phyloP scores from a whole-genome alignment of 2,888 invertebrate species.

The Tribolium freemani region DNA sequence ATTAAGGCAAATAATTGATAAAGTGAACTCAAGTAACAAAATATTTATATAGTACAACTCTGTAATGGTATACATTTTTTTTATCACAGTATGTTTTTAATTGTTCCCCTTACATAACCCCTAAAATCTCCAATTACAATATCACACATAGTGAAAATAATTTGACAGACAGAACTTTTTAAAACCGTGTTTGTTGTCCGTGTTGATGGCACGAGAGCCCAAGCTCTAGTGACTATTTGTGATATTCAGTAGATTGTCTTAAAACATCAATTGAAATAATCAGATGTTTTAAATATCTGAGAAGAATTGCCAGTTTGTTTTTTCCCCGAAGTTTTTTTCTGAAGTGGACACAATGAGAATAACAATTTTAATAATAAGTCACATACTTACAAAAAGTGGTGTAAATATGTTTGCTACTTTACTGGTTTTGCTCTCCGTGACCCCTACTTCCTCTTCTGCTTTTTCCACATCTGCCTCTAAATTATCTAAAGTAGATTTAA shows the following conservation, averaged over 20 bases:
- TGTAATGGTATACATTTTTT: not conserved
- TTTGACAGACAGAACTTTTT: too few relatives aligned
- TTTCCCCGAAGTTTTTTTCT: constrained; percentile 54
- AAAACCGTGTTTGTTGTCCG: too few relatives aligned
- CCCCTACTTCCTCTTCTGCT: constrained; percentile 53
- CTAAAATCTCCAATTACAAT: too few relatives aligned
- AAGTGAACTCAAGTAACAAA: not conserved
- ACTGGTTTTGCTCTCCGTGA: constrained; percentile 47
- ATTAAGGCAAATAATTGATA: constrained; percentile 63
- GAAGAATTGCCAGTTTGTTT: constrained; percentile 36
- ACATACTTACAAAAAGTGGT: constrained; percentile 58
- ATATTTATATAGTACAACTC: not conserved
- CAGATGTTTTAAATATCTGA: constrained; percentile 52
- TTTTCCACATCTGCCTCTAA: constrained; percentile 57
- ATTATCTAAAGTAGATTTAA: constrained; percentile 54
- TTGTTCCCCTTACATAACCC: not conserved
- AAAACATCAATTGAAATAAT: constrained; percentile 47
- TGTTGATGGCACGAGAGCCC: too few relatives aligned
- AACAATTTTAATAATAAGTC: not conserved
- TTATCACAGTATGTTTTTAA: not conserved
- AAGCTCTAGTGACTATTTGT: too few relatives aligned
- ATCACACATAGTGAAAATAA: too few relatives aligned
- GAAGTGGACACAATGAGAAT: constrained; percentile 32
- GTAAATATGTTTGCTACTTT: constrained; percentile 58
- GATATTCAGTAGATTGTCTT: too few relatives aligned